Evolutionary conservation across 2,797 vertebrate genomes (phyloP), one percentile per base, ranked within the genome.

Genomic region (Lagocephalus sceleratus): DNA sequence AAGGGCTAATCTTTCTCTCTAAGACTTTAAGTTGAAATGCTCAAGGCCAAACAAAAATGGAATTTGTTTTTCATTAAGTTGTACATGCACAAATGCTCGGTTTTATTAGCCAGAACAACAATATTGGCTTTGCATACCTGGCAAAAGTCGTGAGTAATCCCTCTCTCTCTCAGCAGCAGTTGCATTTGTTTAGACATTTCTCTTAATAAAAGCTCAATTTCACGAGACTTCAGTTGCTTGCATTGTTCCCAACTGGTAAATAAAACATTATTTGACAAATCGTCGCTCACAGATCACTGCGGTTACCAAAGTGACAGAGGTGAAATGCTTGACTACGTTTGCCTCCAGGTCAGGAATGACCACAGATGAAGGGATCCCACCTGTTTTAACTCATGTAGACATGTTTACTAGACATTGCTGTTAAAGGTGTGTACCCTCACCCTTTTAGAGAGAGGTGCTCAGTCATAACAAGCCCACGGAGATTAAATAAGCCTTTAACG

Each of bases 301-400:
- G 9, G n/a, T 56, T n/a, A 43, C 26, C 26, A 17, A 63, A 59
- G 19, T 51, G 43, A 9, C 1, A 2, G 10, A 11, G 29, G 12
- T 32, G 29, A 35, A n/a, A n/a, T n/a, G n/a, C n/a, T n/a, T n/a
- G n/a, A 35, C 8, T 10, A 73, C 80, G 80, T 58, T 67, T 81
- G 72, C 81, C 74, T 87, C 47, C 59, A 72, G 82, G 78, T 84
- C 71, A 77, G 58, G 81, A 26, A 75, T 60, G 54, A 67, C 54
- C 68, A 67, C 43, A 71, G 79, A 76, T 57, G n/a, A n/a, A 68
- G 15, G 29, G 60, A 53, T 63, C 57, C 57, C 2, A 2, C 54
- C 68, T 57, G 56, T 78, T 46, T 59, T 50, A 20, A 59, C 3
- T 52, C 46, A 63, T 47, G 43, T 14, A 50, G 26, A 49, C 57